Percentiles rank a stretch among this genome's conserved stretches.
These are phyloP conservation scores for Catotricha subobsoleta DNA, from an alignment of 2,888 invertebrate genomes.

Conservation along the genomic window DNA sequence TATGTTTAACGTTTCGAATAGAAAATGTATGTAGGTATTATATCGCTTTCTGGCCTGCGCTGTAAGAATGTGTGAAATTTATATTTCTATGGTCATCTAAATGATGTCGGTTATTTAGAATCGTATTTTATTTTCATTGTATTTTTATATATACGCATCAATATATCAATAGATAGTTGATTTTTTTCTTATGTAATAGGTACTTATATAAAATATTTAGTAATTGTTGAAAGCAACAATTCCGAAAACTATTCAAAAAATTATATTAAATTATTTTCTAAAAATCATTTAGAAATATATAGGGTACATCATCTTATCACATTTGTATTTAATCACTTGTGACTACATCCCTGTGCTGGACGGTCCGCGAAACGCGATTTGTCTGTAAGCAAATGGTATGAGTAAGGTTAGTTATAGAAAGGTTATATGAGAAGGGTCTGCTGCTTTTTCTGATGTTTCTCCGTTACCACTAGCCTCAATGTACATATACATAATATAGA, in stretches of 20 bases:
- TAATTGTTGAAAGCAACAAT: too few species aligned
- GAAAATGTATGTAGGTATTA: not conserved
- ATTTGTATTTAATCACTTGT: not conserved
- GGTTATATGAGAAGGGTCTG: constrained; percentile 10
- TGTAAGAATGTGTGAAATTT: not conserved
- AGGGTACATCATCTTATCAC: not conserved
- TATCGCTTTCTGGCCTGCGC: not conserved
- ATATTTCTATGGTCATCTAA: too few species aligned
- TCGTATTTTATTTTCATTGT: too few species aligned
- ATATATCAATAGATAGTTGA: not conserved
- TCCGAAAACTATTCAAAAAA: too few species aligned
- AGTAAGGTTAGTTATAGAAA: constrained; percentile 8
- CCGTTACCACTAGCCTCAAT: too few species aligned
- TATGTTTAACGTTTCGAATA: not conserved
- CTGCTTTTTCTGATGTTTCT: constrained; percentile 11
- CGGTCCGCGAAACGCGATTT: constrained; percentile 12
- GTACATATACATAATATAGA: too few species aligned
- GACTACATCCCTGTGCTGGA: constrained; percentile 6
- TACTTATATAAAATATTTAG: too few species aligned
- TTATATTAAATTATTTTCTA: too few species aligned
- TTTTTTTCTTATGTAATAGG: too few species aligned
- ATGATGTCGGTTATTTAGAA: too few species aligned
- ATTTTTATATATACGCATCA: not conserved
- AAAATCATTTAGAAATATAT: too few species aligned
- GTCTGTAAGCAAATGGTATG: constrained; percentile 7